Evolutionary conservation across 37 sponge, comb jelly and placozoan genomes (phyloP).

Genomic region (Beroe forskalii): DNA sequence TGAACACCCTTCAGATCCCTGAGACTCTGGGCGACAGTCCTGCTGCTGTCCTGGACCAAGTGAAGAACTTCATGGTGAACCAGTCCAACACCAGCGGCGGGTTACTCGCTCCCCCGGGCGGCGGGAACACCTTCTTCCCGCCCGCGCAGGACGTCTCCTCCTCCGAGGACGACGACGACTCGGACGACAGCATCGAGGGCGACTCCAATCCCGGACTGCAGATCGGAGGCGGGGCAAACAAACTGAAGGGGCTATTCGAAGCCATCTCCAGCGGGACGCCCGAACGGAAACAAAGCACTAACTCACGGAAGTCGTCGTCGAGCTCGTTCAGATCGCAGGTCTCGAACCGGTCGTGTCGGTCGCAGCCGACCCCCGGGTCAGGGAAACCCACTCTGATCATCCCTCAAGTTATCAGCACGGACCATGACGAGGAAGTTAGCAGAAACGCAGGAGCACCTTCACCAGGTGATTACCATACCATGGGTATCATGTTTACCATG

Average conservation of each 20-base stretch:
- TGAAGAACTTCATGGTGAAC: constrained; percentile 56
- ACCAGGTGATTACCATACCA: constrained; percentile 7
- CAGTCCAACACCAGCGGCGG: constrained; percentile 26
- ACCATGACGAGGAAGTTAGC: constrained; percentile 41
- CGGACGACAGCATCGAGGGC: neutral
- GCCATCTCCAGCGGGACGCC: constrained; percentile 13
- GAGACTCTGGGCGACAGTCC: constrained; percentile 35
- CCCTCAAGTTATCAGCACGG: constrained; percentile 49
- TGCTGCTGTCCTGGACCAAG: constrained; percentile 33
- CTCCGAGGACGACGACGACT: neutral
- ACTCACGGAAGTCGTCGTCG: constrained; percentile 3
- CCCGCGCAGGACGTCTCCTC: neutral
- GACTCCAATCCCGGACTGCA: constrained; percentile 28
- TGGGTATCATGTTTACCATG: neutral
- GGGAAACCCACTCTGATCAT: constrained; percentile 17
- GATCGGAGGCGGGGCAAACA: constrained; percentile 33
- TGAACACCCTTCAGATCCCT: constrained; percentile 6
- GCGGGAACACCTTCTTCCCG: neutral
- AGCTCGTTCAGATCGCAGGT: constrained; percentile 16
- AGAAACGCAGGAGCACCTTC: neutral
- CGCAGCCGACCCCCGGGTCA: neutral
- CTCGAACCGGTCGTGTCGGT: constrained; percentile 23
- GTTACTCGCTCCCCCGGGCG: constrained; percentile 17
- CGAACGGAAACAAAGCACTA: constrained; percentile 16
- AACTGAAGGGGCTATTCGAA: constrained; percentile 36